Conservation (phyloP, 2,888 invertebrate species). For the Hydrotaea diabolus region DNA sequence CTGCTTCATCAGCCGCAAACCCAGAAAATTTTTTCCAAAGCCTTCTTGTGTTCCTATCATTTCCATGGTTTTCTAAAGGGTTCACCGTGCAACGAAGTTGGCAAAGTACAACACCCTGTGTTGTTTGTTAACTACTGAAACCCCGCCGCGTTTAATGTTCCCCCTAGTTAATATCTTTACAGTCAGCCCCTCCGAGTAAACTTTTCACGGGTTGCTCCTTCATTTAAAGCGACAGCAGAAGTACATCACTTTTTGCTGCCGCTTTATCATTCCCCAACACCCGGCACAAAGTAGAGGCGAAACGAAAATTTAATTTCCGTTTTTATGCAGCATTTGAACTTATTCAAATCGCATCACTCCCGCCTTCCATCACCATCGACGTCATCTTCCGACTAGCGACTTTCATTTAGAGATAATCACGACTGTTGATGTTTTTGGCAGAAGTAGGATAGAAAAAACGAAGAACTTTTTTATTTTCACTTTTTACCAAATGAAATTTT, state of each 20-base stretch:
- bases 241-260: constrained; percentile 6
- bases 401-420: constrained; percentile 24
- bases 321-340: constrained; percentile 69
- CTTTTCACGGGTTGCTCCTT: constrained; percentile 42
- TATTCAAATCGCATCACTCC: constrained; percentile 66
- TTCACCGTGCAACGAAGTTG: neutral
- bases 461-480: neutral
- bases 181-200: constrained; percentile 47
- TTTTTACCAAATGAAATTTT: neutral
- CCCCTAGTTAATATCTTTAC: constrained; percentile 40
- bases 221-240: constrained; percentile 33
- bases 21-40: constrained; percentile 14
- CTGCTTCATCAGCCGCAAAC: constrained; percentile 22
- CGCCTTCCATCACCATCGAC: neutral
- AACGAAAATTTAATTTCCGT: constrained; percentile 70
- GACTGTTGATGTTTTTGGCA: constrained; percentile 2
- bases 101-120: constrained; percentile 19
- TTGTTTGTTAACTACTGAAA: constrained; percentile 24
- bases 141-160: constrained; percentile 5
- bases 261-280: neutral
- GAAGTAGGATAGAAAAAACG: no score
- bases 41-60: constrained; percentile 13
- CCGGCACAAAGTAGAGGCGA: constrained; percentile 12
- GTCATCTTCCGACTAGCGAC: constrained; percentile 10
- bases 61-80: constrained; percentile 24